Evolutionary conservation across 2,888 invertebrate genomes (phyloP), one percentile per base, ranked within the genome.

Genomic region (Agrotis segetum): DNA sequence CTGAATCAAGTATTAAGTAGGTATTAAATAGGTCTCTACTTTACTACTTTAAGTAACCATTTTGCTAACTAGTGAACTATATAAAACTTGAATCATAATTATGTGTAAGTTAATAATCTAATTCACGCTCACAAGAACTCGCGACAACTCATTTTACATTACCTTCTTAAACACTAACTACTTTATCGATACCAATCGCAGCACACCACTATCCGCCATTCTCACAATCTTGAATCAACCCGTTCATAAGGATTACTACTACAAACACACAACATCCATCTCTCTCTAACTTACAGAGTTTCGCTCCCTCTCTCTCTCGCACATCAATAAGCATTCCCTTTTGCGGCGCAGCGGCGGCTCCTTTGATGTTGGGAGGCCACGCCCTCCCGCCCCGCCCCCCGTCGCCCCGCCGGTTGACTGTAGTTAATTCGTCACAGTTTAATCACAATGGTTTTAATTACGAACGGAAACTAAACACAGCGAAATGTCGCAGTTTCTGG

Each of bases 391-490:
- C 77, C 90, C 90, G 84, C 89, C 85, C 85, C 87, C 89, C 85
- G 83, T 87, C 84, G 79, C 88, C 89, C 88, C 88, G 88, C 89
- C 85, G 90, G 90, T 83, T 88, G 81, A 88, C 88, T 88, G 85
- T 87, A 90, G 89, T 92, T 93, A 93, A 95, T 95, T 95, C 94
- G 95, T 95, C 95, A 95, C 94, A 92, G 89, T 88, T 83, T 95
- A 95, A 95, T 94, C 95, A 95, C 94, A 95, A 93, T 92, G 92
- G 87, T 91, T 95, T 95, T 95, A 96, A 95, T 96, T 95, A 94
- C 88, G 85, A 91, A 86, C 88, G 91, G 91, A 93, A 92, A 90
- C 84, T 89, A 85, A 80, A 81, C 88, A 91, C 88, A 87, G 88
- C 87, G 85, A 88, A 89, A 88, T 87, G 83, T 86, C 82, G 73